Conservation (phyloP, 2,888 invertebrate genomes). For the Didymodactylos carnosus region DNA sequence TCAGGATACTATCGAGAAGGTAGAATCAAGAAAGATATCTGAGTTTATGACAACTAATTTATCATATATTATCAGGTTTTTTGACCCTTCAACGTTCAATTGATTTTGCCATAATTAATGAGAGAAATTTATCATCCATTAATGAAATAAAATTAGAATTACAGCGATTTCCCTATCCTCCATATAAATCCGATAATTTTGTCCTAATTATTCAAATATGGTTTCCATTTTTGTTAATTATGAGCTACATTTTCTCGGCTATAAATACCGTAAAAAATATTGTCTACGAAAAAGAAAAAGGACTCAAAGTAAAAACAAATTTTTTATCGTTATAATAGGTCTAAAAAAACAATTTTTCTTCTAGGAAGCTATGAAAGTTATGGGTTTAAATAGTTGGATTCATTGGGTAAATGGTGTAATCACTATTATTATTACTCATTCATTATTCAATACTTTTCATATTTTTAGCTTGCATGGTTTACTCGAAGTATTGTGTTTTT, state of each 20-base stretch:
- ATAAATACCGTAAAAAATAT: conserved; percentile 55
- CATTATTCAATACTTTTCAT: no score
- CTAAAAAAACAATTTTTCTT: neutral
- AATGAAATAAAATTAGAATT: conserved; percentile 34
- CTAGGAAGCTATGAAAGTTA: conserved; percentile 74
- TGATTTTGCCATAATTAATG: conserved; percentile 33
- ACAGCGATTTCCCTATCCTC: conserved; percentile 53
- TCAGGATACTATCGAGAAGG: conserved; percentile 44
- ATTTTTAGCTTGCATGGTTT: no score
- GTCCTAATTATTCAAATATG: conserved; percentile 46
- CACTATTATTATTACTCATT: no score
- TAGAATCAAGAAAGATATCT: neutral
- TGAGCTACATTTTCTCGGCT: conserved; percentile 59
- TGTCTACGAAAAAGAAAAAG: conserved; percentile 53
- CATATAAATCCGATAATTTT: conserved; percentile 48
- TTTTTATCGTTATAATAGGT: no score
- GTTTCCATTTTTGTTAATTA: conserved; percentile 53
- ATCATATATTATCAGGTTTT: conserved; percentile 39
- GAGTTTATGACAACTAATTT: neutral
- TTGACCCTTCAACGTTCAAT: conserved; percentile 39
- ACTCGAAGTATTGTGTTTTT: conserved; percentile 52
- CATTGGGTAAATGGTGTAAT: no score
- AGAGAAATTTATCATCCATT: conserved; percentile 16
- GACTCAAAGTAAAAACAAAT: conserved; percentile 51
- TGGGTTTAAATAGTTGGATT: conserved; percentile 62